Percentiles rank a stretch among this genome's conserved stretches.
Evolutionary conservation across 2,797 vertebrate genomes (phyloP).

Genomic region (Hylomyscus alleni): DNA sequence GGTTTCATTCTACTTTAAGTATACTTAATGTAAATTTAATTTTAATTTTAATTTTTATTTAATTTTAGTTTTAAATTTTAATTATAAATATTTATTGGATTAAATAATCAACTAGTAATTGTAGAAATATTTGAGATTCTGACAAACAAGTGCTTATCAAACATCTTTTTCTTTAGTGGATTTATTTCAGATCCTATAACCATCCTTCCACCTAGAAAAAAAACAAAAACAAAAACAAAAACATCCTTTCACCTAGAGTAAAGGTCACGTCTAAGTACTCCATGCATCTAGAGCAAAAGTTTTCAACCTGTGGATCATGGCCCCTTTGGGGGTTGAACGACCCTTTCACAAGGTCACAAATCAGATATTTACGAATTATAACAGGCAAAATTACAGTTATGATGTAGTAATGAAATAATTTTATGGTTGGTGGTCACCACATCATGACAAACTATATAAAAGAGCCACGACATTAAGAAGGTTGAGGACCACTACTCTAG

Average conservation of each 20-base stretch:
- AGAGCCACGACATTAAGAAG: not conserved
- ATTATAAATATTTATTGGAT: not conserved
- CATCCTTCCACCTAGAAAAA: not conserved
- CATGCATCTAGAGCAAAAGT: not conserved
- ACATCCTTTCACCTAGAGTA: no score
- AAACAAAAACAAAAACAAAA: no score
- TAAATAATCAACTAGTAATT: constrained; percentile 10
- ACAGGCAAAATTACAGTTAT: no score
- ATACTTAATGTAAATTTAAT: not conserved
- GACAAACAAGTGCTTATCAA: not conserved
- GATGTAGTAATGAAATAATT: no score
- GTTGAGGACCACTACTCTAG: not conserved
- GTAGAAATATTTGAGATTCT: not conserved
- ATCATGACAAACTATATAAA: not conserved
- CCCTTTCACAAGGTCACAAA: no score
- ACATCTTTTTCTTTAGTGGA: not conserved
- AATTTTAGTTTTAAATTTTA: not conserved
- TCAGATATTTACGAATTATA: no score
- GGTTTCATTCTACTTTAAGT: not conserved
- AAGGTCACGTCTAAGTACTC: not conserved
- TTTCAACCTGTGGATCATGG: not conserved
- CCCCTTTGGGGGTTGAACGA: no score
- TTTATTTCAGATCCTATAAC: not conserved
- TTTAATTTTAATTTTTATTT: not conserved
- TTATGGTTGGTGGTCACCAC: not conserved